phyloP scores from a whole-genome alignment of 2,113 vertebrate species.

The Otocyon megalotis region DNA sequence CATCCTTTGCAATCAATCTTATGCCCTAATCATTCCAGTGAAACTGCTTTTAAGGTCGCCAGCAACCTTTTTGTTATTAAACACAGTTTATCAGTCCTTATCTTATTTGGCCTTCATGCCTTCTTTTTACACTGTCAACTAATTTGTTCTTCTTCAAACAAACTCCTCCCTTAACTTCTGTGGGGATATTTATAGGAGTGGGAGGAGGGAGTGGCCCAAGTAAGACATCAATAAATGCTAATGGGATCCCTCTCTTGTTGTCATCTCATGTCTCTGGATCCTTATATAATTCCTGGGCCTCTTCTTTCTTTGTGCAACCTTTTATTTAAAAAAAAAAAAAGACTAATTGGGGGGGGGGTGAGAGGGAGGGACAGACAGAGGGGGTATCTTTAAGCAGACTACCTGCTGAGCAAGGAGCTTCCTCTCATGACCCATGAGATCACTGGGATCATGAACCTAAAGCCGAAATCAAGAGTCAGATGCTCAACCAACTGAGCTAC shows the following conservation, averaged over 20 bases:
- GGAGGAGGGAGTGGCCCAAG: neutral
- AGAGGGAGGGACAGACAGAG: neutral
- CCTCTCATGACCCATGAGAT: neutral
- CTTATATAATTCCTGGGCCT: neutral
- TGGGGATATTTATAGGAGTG: neutral
- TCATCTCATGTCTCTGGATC: neutral
- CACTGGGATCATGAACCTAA: neutral
- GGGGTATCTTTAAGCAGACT: neutral
- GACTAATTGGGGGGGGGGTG: neutral
- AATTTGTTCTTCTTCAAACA: constrained; percentile 36
- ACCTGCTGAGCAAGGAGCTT: neutral
- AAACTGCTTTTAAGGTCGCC: constrained; percentile 17
- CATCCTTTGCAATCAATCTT: neutral
- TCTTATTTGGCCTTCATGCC: neutral
- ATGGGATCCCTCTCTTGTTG: neutral
- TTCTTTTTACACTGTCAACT: constrained; percentile 6
- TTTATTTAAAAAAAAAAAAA: neutral
- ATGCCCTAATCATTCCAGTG: neutral
- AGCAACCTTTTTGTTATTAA: neutral
- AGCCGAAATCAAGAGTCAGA: neutral
- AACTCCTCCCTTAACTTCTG: constrained; percentile 19
- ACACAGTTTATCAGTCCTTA: constrained; percentile 7
- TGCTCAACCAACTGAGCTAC: neutral
- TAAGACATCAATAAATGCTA: neutral
- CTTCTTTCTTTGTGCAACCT: neutral